Evolutionary conservation across 2,888 invertebrate genomes (phyloP).

Genomic region (Spilosoma lubricipeda): DNA sequence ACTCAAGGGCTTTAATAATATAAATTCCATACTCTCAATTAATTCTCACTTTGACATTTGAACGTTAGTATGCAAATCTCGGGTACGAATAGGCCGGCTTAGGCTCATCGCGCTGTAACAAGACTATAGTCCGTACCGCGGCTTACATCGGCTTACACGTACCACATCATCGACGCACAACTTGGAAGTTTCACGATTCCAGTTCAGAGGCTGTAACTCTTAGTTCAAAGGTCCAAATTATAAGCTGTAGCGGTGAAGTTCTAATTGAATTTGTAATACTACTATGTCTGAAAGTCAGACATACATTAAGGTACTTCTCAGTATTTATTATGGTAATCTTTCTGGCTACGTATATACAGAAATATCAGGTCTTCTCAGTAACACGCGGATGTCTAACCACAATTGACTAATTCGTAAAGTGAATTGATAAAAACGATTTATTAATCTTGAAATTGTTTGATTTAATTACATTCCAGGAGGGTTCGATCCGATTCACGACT

Average conservation of each 20-base stretch:
- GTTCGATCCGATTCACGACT: not conserved
- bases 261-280: not conserved
- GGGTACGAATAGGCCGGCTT: slow-evolving; percentile 17
- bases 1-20: not conserved
- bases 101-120: slow-evolving; percentile 14
- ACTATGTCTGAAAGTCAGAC: not conserved
- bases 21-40: slow-evolving; percentile 7
- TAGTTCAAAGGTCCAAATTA: slow-evolving; percentile 5
- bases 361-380: too few relatives aligned
- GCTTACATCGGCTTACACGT: slow-evolving; percentile 29
- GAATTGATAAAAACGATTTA: not conserved
- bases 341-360: too few relatives aligned
- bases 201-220: slow-evolving; percentile 33
- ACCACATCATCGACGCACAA: slow-evolving; percentile 34
- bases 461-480: not conserved
- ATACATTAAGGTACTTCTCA: too few relatives aligned
- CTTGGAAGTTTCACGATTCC: slow-evolving; percentile 33
- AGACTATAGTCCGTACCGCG: slow-evolving; percentile 7
- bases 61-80: slow-evolving; percentile 18
- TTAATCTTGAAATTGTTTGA: not conserved
- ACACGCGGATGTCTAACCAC: too few relatives aligned
- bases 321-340: too few relatives aligned
- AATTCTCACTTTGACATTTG: slow-evolving; percentile 13
- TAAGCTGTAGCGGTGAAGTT: slow-evolving; percentile 22
- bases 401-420: not conserved